Evolutionary conservation across 2,888 invertebrate genomes (phyloP).

Genomic region (Thymelicus sylvestris): DNA sequence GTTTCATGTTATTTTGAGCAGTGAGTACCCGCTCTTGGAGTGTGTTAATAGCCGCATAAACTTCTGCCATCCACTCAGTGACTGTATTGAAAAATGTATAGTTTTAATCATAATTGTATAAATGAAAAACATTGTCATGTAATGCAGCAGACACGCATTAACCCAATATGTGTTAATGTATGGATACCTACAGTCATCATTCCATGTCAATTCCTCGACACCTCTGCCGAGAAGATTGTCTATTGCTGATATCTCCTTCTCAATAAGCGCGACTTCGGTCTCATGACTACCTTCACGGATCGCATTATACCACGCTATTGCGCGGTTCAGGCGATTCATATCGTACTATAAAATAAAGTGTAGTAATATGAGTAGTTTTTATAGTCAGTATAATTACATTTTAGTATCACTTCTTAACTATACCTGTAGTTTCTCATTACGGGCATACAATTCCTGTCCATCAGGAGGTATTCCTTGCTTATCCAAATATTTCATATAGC

Average conservation of each 20-base stretch:
- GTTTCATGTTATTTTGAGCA: constrained; percentile 87
- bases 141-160: too few relatives aligned
- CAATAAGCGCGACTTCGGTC: constrained; percentile 91
- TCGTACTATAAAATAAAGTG: constrained; percentile 66
- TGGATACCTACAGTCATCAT: constrained; percentile 87
- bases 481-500: constrained; percentile 89
- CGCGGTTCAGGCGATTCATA: constrained; percentile 84
- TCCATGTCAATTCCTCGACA: constrained; percentile 91
- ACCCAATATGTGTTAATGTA: too few relatives aligned
- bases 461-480: constrained; percentile 86
- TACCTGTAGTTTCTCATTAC: constrained; percentile 88
- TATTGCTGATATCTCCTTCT: constrained; percentile 90
- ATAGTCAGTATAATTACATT: neutral
- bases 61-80: constrained; percentile 88
- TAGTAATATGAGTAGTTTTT: neutral
- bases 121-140: too few relatives aligned
- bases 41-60: constrained; percentile 88
- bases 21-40: constrained; percentile 88
- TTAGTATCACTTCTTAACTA: neutral
- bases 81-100: constrained; percentile 63
- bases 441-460: constrained; percentile 86
- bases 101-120: too few relatives aligned
- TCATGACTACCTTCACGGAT: constrained; percentile 89
- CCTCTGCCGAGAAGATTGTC: constrained; percentile 89
- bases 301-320: constrained; percentile 93